Percentiles rank a stretch among this genome's conserved stretches.
These are phyloP conservation scores for Sebastolobus alascanus DNA, from an alignment of 2,797 vertebrate genomes.

Conservation along the genomic window DNA sequence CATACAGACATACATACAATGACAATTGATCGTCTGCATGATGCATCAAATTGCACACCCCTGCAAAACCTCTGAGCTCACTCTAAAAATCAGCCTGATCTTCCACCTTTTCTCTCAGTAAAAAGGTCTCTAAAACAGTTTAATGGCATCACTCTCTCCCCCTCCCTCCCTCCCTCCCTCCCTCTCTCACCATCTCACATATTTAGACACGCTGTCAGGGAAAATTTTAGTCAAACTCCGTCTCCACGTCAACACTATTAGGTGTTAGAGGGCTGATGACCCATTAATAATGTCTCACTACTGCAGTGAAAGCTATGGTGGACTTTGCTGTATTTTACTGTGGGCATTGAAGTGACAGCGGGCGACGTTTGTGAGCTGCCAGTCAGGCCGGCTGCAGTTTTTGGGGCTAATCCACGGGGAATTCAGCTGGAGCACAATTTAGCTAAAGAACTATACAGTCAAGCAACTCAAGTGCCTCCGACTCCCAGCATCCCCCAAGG, in stretches of 20 bases:
- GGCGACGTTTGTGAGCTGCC: constrained; percentile 47
- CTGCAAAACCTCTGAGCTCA: constrained; percentile 15
- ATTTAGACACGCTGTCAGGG: constrained; percentile 68
- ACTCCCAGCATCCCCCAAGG: constrained; percentile 57
- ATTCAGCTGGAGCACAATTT: constrained; percentile 58
- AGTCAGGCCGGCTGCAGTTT: constrained; percentile 47
- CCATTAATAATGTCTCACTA: constrained; percentile 59
- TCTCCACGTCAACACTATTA: constrained; percentile 62
- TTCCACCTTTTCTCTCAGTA: constrained; percentile 33
- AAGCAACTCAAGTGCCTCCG: constrained; percentile 54
- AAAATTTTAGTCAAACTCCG: constrained; percentile 64
- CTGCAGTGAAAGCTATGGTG: constrained; percentile 33
- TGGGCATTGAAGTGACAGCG: constrained; percentile 47
- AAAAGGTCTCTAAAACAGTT: constrained; percentile 48
- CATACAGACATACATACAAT: constrained; percentile 5
- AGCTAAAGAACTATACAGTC: constrained; percentile 49
- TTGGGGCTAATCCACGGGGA: constrained; percentile 47
- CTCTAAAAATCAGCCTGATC: constrained; percentile 18
- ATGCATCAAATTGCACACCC: constrained; percentile 35
- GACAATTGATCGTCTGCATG: not conserved
- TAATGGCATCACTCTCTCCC: constrained; percentile 28
- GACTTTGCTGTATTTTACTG: constrained; percentile 47
- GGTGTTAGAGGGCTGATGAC: constrained; percentile 62
- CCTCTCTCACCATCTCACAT: constrained; percentile 38
- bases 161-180: not conserved